Evolutionary conservation across 2,888 invertebrate genomes (phyloP), one percentile per base, ranked within the genome.

Genomic region (Chloroclysta siterata): DNA sequence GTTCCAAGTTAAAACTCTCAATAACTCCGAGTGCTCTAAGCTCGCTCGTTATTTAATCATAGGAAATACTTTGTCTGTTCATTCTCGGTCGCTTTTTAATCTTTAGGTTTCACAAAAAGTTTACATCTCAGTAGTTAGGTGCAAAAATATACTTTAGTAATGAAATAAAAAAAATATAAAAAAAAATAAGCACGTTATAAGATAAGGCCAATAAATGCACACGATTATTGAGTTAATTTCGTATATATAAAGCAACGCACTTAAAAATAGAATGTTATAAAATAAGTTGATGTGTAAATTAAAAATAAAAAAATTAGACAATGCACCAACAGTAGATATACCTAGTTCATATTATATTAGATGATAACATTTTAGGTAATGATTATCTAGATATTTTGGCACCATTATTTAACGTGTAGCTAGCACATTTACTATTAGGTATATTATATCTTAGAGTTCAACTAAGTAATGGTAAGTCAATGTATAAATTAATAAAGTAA

Each of bases 261-360:
- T 14, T 51, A n/a, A 42, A 39, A 57, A 58, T 28, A 13, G 13
- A 7, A 14, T 14, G 33, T 4, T 29, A 10, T 53, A 17, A 10
- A 60, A 13, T 57, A 42, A 33, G 55, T 10, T 28, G 8, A 14
- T 53, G 47, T 29, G 13, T 60, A 36, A 29, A 36, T 61, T 60
- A 58, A 47, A 28, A 28, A 22, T 63, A 63, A 44, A 17, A 33
- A 39, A 42, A 59, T 53, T 64, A 61, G 68, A 60, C 11, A 60
- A 60, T 66, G 69, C 66, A 69, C 66, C 65, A 59, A 64, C 22
- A 22, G 22, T 22, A 51, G 54, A 53, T 14, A 53, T 28, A 44
- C 22, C 29, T 52, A 50, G 46, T 54, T 46, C 6, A n/a, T 53
- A 53, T 47, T 22, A 13, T 13, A 48, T 13, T 48, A 42, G 17